Evolutionary conservation across 2,888 invertebrate species (phyloP).

Genomic region (Dermolepida albohirtum): DNA sequence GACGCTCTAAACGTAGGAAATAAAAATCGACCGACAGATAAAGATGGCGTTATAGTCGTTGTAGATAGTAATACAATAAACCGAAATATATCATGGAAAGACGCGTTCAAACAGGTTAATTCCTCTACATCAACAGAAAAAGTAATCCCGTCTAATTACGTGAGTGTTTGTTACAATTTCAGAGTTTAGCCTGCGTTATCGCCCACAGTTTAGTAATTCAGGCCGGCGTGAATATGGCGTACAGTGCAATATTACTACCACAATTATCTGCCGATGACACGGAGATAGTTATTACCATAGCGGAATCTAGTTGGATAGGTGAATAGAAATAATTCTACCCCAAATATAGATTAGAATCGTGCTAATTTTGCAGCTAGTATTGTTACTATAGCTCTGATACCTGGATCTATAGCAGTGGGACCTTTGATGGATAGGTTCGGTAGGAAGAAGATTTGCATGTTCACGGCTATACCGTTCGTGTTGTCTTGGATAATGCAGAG

Average conservation of each 20-base stretch:
- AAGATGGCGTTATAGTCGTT: constrained; percentile 10
- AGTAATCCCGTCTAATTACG: neutral
- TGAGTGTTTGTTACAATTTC: neutral
- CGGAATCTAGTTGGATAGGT: constrained; percentile 72
- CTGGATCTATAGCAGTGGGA: constrained; percentile 68
- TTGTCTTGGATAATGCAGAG: constrained; percentile 67
- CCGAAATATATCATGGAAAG: constrained; percentile 40
- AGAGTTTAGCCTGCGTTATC: constrained; percentile 54
- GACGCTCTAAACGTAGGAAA: neutral
- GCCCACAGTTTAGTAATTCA: constrained; percentile 68
- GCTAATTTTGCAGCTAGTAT: constrained; percentile 67
- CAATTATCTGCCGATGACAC: constrained; percentile 64
- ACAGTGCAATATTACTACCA: constrained; percentile 69
- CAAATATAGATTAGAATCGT: neutral
- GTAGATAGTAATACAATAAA: neutral
- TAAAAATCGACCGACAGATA: neutral
- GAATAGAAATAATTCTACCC: constrained; percentile 43
- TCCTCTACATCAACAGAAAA: too few relatives aligned
- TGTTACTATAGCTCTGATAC: constrained; percentile 68
- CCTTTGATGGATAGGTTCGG: constrained; percentile 71
- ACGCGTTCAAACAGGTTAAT: constrained; percentile 41
- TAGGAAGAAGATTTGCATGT: constrained; percentile 65
- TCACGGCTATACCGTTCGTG: constrained; percentile 65
- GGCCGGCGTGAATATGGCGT: constrained; percentile 71
- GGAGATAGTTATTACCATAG: constrained; percentile 62